Base-by-base conservation (phyloP, 2,113 vertebrate species). In the Scortum barcoo region DNA sequence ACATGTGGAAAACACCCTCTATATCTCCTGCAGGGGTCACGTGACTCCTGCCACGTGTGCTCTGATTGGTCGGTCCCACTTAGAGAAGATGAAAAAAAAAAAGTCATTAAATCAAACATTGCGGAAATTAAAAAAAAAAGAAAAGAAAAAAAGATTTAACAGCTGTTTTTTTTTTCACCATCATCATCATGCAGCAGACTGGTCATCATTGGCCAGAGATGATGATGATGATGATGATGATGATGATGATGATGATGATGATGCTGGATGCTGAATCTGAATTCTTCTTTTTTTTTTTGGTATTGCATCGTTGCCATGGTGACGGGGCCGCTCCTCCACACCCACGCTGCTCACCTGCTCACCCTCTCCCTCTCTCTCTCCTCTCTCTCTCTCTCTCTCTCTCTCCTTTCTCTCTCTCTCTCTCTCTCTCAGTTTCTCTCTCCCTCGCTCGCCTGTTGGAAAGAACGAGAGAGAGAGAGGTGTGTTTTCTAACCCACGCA, bases 401-500 rank as follows among this genome's bases (percentile, higher is more conserved):
- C 78, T 48, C 80, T 80, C 66, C 54, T 42, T 57, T 58, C 78
- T 50, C 80, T 44, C 81, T 75, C 66, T 51, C 51, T 48, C 58
- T 24, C 62, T 63, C 73, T 22, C 30, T 26, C 46, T 63, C 66
- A 17, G n/a, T 26, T 40, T 63, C 60, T 28, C 53, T 26, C 76
- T 67, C 76, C 20, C 72, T 38, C 30, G 7, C 42, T 40, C 42
- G 8, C 16, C 33, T 65, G 72, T 74, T 53, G 40, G 56, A 58
- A 83, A 24, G 66, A 86, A 53, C 44, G 68, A 60, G 76, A 36
- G 58, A 74, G 81, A 74, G 86, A 92, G 90, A 92, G 91, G 89
- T 91, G 93, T 91, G 92, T 93, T 90, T 89, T 94, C 86, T 92
- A 91, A 90, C 93, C 93, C 92, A 94, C 93, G 93, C 92, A 91